A percentile compares a stretch with the other conserved stretches of the same genome.
Evolutionary conservation across 2,797 vertebrate genomes (phyloP).

Genomic region (Siniperca undulata): DNA sequence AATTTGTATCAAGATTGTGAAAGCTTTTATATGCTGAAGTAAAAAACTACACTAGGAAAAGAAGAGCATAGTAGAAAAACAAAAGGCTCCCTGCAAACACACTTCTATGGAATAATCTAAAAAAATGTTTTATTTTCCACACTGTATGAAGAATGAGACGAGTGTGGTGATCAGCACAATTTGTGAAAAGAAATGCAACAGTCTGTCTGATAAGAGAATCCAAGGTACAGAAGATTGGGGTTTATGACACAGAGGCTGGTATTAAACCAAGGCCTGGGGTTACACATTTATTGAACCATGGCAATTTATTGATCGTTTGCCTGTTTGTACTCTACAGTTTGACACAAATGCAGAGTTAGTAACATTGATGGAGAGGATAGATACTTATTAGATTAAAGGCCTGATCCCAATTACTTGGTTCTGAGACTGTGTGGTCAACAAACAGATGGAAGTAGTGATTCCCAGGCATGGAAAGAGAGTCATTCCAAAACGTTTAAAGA

Average conservation of each 20-base stretch:
- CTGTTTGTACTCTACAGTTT: conserved; percentile 61
- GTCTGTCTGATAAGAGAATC: conserved; percentile 44
- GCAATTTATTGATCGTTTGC: conserved; percentile 62
- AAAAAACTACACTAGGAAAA: neutral
- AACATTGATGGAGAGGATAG: conserved; percentile 56
- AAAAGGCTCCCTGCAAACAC: neutral
- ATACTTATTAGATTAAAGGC: conserved; percentile 62
- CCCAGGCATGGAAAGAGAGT: neutral
- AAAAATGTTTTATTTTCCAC: neutral
- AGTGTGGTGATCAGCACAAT: neutral
- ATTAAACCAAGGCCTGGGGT: conserved; percentile 65
- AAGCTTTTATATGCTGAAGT: neutral
- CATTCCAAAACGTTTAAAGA: conserved; percentile 1
- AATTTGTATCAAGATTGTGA: conserved; percentile 17
- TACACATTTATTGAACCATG: conserved; percentile 61
- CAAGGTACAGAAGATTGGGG: conserved; percentile 55
- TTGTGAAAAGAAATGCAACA: conserved; percentile 22
- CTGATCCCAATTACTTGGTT: conserved; percentile 39
- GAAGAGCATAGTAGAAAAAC: too few relatives aligned
- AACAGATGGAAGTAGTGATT: conserved; percentile 1
- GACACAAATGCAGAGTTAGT: conserved; percentile 75
- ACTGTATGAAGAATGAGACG: neutral
- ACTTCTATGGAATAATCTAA: neutral
- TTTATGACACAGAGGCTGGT: conserved; percentile 57
- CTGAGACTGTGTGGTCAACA: conserved; percentile 39